Conservation (phyloP, 2,113 vertebrate species). For the Corythoichthys intestinalis region DNA sequence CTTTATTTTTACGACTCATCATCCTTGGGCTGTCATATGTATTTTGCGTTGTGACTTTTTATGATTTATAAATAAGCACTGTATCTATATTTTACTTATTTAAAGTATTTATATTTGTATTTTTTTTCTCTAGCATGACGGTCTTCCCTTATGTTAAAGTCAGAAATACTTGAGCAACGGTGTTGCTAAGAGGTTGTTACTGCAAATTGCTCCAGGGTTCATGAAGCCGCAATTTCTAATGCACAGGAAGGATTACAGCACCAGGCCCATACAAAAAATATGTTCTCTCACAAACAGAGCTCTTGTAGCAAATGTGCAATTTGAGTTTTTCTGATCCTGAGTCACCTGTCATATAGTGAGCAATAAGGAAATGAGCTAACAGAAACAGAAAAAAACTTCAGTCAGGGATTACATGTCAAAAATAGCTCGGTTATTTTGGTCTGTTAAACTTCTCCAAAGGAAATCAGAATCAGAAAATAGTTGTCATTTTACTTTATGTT, state of each 20-base stretch:
- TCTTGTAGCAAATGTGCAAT: conserved; percentile 24
- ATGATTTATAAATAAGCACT: no score
- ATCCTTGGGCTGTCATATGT: no score
- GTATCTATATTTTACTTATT: no score
- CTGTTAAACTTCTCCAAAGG: conserved; percentile 8
- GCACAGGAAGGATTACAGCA: conserved; percentile 27
- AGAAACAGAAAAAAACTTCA: conserved; percentile 19
- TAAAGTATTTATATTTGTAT: no score
- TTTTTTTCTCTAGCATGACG: not conserved
- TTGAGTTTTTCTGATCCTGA: conserved; percentile 27
- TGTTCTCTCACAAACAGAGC: conserved; percentile 23
- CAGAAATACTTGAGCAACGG: conserved; percentile 25
- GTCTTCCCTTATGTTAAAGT: not conserved
- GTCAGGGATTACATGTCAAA: conserved; percentile 16
- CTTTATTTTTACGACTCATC: no score
- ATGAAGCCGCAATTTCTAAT: conserved; percentile 19
- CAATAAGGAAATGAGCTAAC: conserved; percentile 9
- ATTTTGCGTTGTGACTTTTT: no score
- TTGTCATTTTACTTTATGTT: no score
- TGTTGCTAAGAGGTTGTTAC: conserved; percentile 29
- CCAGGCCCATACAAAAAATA: conserved; percentile 4
- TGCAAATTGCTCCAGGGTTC: conserved; percentile 26
- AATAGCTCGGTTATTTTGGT: conserved; percentile 9
- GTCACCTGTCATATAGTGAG: conserved; percentile 12
- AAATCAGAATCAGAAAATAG: not conserved